Evolutionary conservation across 2,797 vertebrate genomes (phyloP).

Genomic region (Nothura maculosa): DNA sequence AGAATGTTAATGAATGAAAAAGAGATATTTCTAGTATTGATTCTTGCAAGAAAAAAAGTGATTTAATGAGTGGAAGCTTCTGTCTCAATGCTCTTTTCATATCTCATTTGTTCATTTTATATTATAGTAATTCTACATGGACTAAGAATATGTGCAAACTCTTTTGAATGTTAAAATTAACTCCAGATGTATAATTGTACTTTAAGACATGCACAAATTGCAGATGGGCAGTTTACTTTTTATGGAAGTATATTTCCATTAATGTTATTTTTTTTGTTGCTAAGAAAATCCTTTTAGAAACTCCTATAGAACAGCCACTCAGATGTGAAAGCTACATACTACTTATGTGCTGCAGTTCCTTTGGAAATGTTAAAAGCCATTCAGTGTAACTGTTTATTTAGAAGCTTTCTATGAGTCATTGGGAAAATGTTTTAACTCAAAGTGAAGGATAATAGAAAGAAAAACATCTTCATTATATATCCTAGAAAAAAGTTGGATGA

Average conservation of each 20-base stretch:
- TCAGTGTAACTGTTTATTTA: neutral
- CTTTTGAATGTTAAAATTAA: neutral
- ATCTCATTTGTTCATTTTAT: neutral
- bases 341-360: neutral
- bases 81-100: neutral
- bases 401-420: neutral
- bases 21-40: neutral
- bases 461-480: neutral
- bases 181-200: neutral
- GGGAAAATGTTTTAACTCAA: neutral
- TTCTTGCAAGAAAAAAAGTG: neutral
- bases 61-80: neutral
- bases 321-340: neutral
- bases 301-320: neutral
- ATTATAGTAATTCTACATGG: constrained; percentile 3
- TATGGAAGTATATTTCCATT: neutral
- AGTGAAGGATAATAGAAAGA: neutral
- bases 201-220: neutral
- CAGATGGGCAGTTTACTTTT: neutral
- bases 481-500: neutral
- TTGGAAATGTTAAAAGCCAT: neutral
- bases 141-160: neutral
- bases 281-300: neutral
- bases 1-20: neutral
- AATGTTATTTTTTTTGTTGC: neutral